Evolutionary conservation across 2,113 vertebrate genomes (phyloP), one percentile per base, ranked within the genome.

Genomic region (Ascaphus truei): DNA sequence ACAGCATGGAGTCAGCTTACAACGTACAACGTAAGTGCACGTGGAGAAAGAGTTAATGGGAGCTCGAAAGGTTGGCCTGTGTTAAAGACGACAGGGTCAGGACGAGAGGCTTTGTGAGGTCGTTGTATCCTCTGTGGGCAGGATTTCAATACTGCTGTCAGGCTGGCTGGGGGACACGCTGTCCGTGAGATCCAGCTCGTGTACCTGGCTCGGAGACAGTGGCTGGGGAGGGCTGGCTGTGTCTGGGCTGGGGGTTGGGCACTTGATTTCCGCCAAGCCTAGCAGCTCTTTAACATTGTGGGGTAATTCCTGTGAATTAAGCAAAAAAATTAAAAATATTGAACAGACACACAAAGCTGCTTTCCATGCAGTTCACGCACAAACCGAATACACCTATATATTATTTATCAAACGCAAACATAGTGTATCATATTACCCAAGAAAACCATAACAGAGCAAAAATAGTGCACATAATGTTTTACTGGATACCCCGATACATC

Each of bases 261-360:
- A 78, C 0, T 37, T 52, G 0, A 5, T 59, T 3, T 62, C 71
- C 1, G 27, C 68, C 53, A 85, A 69, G 3, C 86, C 85, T 71
- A 88, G 77, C 15, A 88, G 41, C 59, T 87, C 83, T 64, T 84
- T 82, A 61, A 87, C 83, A 1, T 83, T 83, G 57, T 73, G 75
- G 6, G 84, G 85, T 36, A 88, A 75, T 67, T 88, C 85, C 86
- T 88, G 68, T 7, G 26, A 23, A 41, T 29, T 6, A 41, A 15
- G 5, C 5, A 26, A 10, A 61, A 52, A 47, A 16, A 36, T 11
- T 13, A 36, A 11, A 36, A 11, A 36, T 36, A 3, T 36, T 7
- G 2, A 8, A 36, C n/a, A n/a, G n/a, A n/a, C n/a, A n/a, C n/a
- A n/a, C n/a, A n/a, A n/a, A n/a, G n/a, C n/a, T n/a, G n/a, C n/a